Conservation (phyloP, 2,888 invertebrate genomes). For the Euclidia mi region DNA sequence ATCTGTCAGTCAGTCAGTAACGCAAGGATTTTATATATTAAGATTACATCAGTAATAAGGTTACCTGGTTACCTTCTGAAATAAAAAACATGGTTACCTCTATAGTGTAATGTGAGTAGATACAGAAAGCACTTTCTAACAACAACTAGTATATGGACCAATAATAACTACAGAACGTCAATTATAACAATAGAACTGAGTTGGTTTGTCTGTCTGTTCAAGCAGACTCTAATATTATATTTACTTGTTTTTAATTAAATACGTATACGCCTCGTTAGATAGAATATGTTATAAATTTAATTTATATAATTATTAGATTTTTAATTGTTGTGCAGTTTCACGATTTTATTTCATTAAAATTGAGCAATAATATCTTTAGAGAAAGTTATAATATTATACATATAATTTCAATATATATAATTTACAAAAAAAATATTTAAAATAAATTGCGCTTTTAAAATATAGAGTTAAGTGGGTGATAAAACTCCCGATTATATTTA, state of each 20-base stretch:
- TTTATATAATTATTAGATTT: not conserved
- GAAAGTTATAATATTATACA: not conserved
- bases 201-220: constrained; percentile 13
- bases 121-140: constrained; percentile 35
- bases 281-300: not conserved
- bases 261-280: not conserved
- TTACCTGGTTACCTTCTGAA: too few relatives aligned
- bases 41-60: too few relatives aligned
- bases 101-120: too few relatives aligned
- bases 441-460: constrained; percentile 1
- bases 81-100: too few relatives aligned
- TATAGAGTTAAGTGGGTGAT: constrained; percentile 3
- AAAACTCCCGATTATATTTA: not conserved
- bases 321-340: too few relatives aligned
- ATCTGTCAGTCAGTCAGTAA: too few relatives aligned
- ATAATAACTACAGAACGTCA: constrained; percentile 77
- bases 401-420: too few relatives aligned
- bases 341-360: not conserved
- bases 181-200: constrained; percentile 73
- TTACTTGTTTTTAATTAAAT: constrained; percentile 2
- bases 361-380: not conserved
- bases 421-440: not conserved
- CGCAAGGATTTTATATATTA: too few relatives aligned
- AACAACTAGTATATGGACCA: constrained; percentile 72
- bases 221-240: not conserved